Evolutionary conservation across 2,797 vertebrate species (phyloP).

Genomic region (Perodicticus potto): DNA sequence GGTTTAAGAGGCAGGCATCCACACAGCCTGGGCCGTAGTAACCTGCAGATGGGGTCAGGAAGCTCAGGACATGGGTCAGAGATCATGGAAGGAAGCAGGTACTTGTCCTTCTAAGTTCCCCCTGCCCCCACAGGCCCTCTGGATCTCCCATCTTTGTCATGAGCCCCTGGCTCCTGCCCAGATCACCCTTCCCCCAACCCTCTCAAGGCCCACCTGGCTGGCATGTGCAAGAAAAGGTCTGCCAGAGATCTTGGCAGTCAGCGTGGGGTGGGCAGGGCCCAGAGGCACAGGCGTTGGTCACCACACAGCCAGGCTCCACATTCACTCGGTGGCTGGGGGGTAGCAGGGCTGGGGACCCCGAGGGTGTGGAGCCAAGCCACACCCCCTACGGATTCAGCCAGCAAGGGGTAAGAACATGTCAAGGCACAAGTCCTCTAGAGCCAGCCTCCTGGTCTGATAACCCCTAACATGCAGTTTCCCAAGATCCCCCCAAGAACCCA

Average conservation of each 20-base stretch:
- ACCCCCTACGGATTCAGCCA: conserved; percentile 91
- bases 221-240: conserved; percentile 94
- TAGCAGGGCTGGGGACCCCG: conserved; percentile 89
- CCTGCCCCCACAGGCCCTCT: background rate
- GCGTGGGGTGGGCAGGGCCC: conserved; percentile 95
- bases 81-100: background rate
- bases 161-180: background rate
- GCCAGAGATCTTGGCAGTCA: conserved; percentile 95
- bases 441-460: background rate
- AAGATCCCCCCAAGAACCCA: background rate
- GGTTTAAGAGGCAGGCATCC: conserved; percentile 97
- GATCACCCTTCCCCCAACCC: background rate
- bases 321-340: conserved; percentile 92
- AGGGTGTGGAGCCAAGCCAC: conserved; percentile 93
- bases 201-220: conserved; percentile 91
- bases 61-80: background rate
- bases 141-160: background rate
- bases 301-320: conserved; percentile 94
- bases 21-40: conserved; percentile 95
- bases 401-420: conserved; percentile 42
- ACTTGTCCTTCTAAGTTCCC: background rate
- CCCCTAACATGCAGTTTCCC: conserved; percentile 10
- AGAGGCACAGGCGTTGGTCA: conserved; percentile 93
- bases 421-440: background rate
- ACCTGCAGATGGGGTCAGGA: conserved; percentile 87